Evolutionary conservation across 37 sponge, comb jelly and placozoan genomes (phyloP).

Genomic region (Chondrilla cf. caribensis): DNA sequence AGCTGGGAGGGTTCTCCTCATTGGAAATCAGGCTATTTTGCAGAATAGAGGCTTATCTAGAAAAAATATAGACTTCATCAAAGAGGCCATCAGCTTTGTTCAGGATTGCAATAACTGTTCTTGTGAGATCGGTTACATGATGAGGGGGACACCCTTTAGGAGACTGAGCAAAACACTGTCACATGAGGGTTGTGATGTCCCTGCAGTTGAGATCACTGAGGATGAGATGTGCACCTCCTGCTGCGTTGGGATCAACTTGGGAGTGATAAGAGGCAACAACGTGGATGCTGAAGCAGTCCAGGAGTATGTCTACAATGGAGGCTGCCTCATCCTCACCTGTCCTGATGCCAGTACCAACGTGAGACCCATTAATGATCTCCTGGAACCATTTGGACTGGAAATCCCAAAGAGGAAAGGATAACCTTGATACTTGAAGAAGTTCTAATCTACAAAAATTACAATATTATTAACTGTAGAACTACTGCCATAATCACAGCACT

Average conservation of each 20-base stretch:
- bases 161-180: not conserved
- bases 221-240: not conserved
- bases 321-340: conserved; percentile 5
- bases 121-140: not conserved
- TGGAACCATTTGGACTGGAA: not conserved
- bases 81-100: not conserved
- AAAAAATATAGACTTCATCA: not conserved
- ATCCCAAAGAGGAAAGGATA: not conserved
- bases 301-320: not conserved
- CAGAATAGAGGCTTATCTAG: not conserved
- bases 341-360: not conserved
- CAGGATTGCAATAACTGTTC: not conserved
- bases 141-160: not conserved
- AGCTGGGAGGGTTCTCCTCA: not conserved
- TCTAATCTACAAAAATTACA: too few species aligned
- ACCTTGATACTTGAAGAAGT: too few species aligned
- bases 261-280: not conserved
- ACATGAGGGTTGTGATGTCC: not conserved
- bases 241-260: not conserved
- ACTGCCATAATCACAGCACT: too few species aligned
- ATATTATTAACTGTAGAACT: too few species aligned
- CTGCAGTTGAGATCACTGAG: not conserved
- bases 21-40: conserved; percentile 4
- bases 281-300: not conserved
- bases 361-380: not conserved